These are phyloP conservation scores for Dorcus parallelipipedus DNA, from an alignment of 2,888 invertebrate species.

Conservation along the genomic window DNA sequence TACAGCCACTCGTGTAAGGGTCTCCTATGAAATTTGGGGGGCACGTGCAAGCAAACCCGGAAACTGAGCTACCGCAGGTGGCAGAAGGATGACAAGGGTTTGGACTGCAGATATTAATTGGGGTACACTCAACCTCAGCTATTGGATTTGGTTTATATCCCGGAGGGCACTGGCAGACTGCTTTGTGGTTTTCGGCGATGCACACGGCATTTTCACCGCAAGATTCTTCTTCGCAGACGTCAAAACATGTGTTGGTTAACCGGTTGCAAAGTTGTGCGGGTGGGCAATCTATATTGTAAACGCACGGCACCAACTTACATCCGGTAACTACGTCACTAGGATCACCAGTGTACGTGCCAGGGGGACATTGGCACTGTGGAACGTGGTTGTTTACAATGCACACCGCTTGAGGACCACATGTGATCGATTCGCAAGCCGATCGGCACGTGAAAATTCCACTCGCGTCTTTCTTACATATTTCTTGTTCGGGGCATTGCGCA, in stretches of 20 bases:
- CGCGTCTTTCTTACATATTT: constrained; percentile 66
- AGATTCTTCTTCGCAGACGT: constrained; percentile 76
- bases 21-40: constrained; percentile 75
- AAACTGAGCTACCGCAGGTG: constrained; percentile 66
- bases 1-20: constrained; percentile 71
- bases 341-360: constrained; percentile 82
- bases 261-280: constrained; percentile 77
- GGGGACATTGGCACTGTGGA: constrained; percentile 85
- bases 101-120: constrained; percentile 68
- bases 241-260: constrained; percentile 75
- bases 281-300: constrained; percentile 82
- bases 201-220: constrained; percentile 88
- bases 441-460: constrained; percentile 64
- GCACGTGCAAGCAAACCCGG: constrained; percentile 75
- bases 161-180: constrained; percentile 81
- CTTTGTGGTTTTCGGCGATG: constrained; percentile 78
- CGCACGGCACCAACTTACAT: constrained; percentile 78
- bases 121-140: constrained; percentile 77
- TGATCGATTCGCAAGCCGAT: constrained; percentile 72
- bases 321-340: constrained; percentile 73
- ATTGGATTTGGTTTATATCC: constrained; percentile 78
- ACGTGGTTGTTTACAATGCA: constrained; percentile 88
- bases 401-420: constrained; percentile 82
- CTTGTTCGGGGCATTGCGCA: constrained; percentile 79
- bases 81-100: constrained; percentile 81